Evolutionary conservation across 2,113 vertebrate species (phyloP).

Genomic region (Chlamydotis undulata): DNA sequence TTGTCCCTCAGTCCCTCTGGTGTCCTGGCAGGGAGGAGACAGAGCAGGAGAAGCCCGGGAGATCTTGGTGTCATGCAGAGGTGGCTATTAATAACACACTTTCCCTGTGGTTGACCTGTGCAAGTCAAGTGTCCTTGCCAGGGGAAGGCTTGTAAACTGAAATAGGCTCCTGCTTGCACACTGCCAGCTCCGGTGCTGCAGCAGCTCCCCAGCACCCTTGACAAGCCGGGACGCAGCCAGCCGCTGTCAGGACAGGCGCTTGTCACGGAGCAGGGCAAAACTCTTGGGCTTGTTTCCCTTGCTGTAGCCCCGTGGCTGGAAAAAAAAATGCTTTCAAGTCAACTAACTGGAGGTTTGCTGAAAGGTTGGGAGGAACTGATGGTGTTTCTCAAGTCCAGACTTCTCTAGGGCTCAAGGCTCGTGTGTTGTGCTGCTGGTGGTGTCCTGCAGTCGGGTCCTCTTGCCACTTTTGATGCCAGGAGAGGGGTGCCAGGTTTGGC

Average conservation of each 20-base stretch:
- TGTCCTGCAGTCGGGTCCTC: not conserved
- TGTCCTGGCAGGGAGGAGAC: not conserved
- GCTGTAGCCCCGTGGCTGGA: not conserved
- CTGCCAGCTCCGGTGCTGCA: not conserved
- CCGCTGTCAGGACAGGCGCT: not conserved
- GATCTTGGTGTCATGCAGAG: not conserved
- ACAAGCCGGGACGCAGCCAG: not conserved
- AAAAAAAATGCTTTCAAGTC: conserved; percentile 43
- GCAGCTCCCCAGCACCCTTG: not conserved
- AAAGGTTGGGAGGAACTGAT: conserved; percentile 15
- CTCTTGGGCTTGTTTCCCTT: not conserved
- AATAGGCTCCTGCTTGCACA: not conserved
- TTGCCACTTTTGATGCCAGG: not conserved
- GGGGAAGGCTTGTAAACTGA: not conserved
- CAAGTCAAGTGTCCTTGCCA: not conserved
- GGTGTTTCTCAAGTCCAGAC: not conserved
- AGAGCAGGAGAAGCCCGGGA: not conserved
- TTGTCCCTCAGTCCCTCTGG: not conserved
- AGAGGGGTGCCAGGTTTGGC: not conserved
- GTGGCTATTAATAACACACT: conserved; percentile 36
- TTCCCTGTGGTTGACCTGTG: not conserved
- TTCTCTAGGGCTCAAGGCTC: not conserved
- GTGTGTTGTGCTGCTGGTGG: not conserved
- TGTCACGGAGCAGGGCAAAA: not conserved
- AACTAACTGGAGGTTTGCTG: not conserved